These are phyloP conservation scores for Peromyscus melanophrys DNA, from an alignment of 2,797 vertebrate genomes.

Conservation along the genomic window DNA sequence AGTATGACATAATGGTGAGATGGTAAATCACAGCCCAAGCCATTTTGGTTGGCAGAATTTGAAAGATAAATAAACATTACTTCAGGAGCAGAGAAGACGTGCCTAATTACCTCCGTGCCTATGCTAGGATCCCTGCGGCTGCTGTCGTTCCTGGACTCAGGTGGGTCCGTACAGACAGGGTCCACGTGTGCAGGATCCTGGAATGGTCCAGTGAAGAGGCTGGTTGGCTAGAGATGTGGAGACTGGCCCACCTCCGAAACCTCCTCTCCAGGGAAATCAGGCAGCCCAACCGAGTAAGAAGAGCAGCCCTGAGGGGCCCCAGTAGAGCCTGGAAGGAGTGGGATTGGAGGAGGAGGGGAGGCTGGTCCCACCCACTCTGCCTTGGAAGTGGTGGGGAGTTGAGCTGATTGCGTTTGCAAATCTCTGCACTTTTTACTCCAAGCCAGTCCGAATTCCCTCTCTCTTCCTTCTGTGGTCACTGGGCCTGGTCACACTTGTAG, in stretches of 20 bases:
- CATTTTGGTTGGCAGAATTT: constrained; percentile 85
- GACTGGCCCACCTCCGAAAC: constrained; percentile 21
- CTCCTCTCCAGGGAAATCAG: constrained; percentile 70
- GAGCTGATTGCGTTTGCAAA: constrained; percentile 51
- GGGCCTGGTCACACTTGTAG: not conserved
- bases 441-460: constrained; percentile 55
- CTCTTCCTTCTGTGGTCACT: constrained; percentile 49
- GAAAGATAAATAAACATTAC: constrained; percentile 85
- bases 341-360: constrained; percentile 50
- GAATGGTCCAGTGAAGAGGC: constrained; percentile 33
- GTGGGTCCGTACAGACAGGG: constrained; percentile 59
- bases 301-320: constrained; percentile 33
- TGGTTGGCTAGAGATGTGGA: not conserved
- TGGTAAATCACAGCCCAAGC: constrained; percentile 81
- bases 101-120: constrained; percentile 77
- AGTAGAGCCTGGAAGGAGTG: constrained; percentile 22
- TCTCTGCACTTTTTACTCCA: constrained; percentile 57
- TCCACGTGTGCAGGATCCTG: constrained; percentile 49
- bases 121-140: constrained; percentile 73
- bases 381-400: constrained; percentile 48
- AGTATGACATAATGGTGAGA: constrained; percentile 82
- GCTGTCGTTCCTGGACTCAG: constrained; percentile 72
- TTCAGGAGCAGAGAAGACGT: constrained; percentile 82
- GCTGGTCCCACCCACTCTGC: constrained; percentile 55
- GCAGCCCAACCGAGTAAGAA: constrained; percentile 49